Evolutionary conservation across 1,140 invertebrate genomes (phyloP), one percentile per base, ranked within the genome.

Genomic region (Zaprionus taronus): DNA sequence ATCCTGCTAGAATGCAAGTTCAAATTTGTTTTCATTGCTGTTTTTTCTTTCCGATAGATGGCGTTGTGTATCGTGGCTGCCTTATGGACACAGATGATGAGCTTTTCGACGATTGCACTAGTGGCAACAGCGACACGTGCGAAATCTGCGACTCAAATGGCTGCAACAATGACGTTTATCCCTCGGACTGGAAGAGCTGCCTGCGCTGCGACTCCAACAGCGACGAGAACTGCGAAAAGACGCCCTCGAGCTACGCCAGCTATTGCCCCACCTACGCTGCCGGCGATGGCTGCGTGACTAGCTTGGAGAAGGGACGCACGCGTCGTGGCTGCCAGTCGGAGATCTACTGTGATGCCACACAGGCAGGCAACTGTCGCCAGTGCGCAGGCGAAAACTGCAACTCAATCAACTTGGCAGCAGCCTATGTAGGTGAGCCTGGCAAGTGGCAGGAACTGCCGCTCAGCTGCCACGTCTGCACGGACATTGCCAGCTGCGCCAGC

Each of bases 371-470:
- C 17, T 92, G 91, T 22, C 72, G 91, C 22, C 28, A 79, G 0
- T 92, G 91, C 62, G 56, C 70, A 20, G 67, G 34, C 1, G 56
- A 68, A 11, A 78, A 92, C 15, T 92, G 91, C 62, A 92, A 92
- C 24, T 15, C 34, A 1, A 64, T 81, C 2, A 68, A 92, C 34
- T 38, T 92, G 31, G 55, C 76, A 17, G 62, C 51, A 12, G 38
- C 41, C 15, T 83, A 89, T 22, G 73, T 92, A 4, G 91, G 91
- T 2, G 86, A 85, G 28, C 79, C 91, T 1, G 91, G 91, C n/a
- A 77, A 85, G 61, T 92, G 91, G 91, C 77, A 80, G 66, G 86
- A 79, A 36, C 41, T 92, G 31, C 91, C 91, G 0, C 57, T 92
- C 2, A 91, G 72, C 34, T 92, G 91, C 15, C 70, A 73, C 1